Base-by-base conservation (phyloP, 2,113 vertebrate genomes). In the Progne subis region DNA sequence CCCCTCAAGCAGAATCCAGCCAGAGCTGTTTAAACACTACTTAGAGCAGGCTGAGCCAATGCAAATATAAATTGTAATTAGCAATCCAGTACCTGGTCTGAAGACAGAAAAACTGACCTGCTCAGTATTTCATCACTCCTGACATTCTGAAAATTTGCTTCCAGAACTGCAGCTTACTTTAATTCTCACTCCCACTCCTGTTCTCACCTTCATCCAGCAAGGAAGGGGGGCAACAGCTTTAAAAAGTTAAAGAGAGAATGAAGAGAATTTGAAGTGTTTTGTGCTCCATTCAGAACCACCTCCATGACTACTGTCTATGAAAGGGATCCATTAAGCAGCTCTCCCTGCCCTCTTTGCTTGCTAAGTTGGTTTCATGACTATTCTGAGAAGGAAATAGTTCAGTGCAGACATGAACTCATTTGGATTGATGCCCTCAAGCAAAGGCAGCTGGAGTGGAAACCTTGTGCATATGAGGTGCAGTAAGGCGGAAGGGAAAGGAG, bases 391-490 rank as follows among this genome's bases (percentile, higher is more conserved):
- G 79, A 92, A 94, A 63, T 2, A 61, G 78, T 11, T 68, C 52
- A 43, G 61, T 1, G 61, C 21, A 95, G 91, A 80, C 76, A 29
- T 49, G 76, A 96, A 86, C 63, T 91, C 83, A 37, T 46, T 65
- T 43, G 80, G 91, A 65, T 29, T 5, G 59, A 39, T 46, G 88
- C 82, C 90, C 86, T 67, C 68, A 8, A 75, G 86, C 68, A 85
- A 86, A 64, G 10, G 4, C 64, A 34, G 1, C 47, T 41, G 19
- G 28, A 39, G 71, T 13, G 43, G 68, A 61, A 87, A 77, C 8
- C 68, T 81, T 25, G 65, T 0, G 6, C 63, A 12, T 10, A n/a
- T 7, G 88, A 88, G 41, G 52, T 34, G 29, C 57, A 84, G 24
- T 2, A 41, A 50, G 14, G 41, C 2, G 0, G 64, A 60, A 84